These are phyloP conservation scores for Cherax quadricarinatus DNA, from an alignment of 1,140 invertebrate species.

Conservation along the genomic window DNA sequence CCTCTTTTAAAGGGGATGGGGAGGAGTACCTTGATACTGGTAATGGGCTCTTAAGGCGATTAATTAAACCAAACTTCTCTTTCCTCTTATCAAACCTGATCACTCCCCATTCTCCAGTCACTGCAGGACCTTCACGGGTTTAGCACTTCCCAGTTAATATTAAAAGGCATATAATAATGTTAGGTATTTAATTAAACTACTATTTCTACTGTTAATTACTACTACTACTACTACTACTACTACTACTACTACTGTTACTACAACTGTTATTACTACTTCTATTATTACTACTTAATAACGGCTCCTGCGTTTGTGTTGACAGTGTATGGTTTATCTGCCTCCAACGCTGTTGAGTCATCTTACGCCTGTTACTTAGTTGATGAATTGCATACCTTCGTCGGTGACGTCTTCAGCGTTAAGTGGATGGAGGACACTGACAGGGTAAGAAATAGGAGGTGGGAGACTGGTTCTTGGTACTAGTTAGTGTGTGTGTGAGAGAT, in stretches of 20 bases:
- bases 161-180: too few species aligned
- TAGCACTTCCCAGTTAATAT: too few species aligned
- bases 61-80: too few species aligned
- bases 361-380: slow-evolving; percentile 82
- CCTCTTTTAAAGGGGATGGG: too few species aligned
- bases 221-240: not conserved
- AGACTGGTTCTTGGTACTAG: not conserved
- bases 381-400: slow-evolving; percentile 79
- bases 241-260: not conserved
- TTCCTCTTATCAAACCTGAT: too few species aligned
- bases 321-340: slow-evolving; percentile 84
- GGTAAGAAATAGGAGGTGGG: not conserved
- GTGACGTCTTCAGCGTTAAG: slow-evolving; percentile 78
- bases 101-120: too few species aligned
- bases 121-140: too few species aligned
- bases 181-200: too few species aligned
- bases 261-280: not conserved
- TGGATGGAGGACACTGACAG: slow-evolving; percentile 65
- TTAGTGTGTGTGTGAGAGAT: too few species aligned
- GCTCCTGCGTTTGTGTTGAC: not conserved
- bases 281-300: not conserved
- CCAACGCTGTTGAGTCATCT: slow-evolving; percentile 81
- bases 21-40: too few species aligned
- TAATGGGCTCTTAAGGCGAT: too few species aligned
- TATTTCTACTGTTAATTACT: too few species aligned